phyloP scores from a whole-genome alignment of 2,113 vertebrate species.

The Lepus americanus region DNA sequence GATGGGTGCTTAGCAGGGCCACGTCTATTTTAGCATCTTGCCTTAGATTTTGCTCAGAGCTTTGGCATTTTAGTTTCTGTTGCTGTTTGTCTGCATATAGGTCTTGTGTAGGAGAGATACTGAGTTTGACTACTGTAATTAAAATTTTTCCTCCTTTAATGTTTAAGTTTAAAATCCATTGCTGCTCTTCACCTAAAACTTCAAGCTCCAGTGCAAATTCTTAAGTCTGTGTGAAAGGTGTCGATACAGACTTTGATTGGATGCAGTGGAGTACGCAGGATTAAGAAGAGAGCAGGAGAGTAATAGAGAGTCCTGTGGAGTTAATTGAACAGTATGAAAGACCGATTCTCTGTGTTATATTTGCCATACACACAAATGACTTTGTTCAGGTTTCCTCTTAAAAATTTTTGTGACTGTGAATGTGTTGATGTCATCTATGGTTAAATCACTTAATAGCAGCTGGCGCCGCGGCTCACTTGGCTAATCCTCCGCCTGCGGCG shows the following conservation, averaged over 20 bases:
- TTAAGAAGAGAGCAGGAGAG: constrained; percentile 29
- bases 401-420: not conserved
- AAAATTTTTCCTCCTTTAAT: constrained; percentile 56
- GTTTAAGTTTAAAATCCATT: constrained; percentile 41
- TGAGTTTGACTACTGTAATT: constrained; percentile 58
- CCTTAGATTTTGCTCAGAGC: constrained; percentile 44
- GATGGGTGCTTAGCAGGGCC: constrained; percentile 41
- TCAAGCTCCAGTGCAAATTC: constrained; percentile 40
- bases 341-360: not conserved
- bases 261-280: not conserved
- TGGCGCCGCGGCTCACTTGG: too few relatives aligned
- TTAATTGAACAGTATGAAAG: not conserved
- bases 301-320: not conserved
- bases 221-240: constrained; percentile 32
- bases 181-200: constrained; percentile 46
- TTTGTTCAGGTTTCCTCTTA: constrained; percentile 49
- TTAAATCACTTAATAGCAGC: constrained; percentile 44
- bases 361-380: not conserved
- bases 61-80: constrained; percentile 64
- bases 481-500: too few relatives aligned
- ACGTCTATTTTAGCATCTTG: constrained; percentile 59
- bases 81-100: constrained; percentile 25
- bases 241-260: not conserved
- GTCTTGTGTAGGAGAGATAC: not conserved
- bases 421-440: not conserved